Base-by-base conservation (phyloP, 2,888 invertebrate species). In the Nebria brevicollis region DNA sequence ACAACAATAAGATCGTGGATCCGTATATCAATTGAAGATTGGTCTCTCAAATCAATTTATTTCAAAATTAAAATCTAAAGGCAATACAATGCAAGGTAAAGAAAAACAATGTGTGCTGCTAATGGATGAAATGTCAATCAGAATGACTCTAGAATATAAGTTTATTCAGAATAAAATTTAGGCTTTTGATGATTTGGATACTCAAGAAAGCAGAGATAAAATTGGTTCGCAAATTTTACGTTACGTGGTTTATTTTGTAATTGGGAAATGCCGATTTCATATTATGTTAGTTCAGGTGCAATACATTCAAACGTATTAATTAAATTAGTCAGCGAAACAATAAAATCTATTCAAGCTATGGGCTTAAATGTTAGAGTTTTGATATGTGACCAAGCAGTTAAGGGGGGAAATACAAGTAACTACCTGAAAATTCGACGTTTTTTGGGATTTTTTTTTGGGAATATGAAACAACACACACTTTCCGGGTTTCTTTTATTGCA, bases 1-100 rank as follows among this genome's bases (percentile, higher is more conserved):
- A 82, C 82, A 75, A 82, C 85, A 41, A 83, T 86, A 26, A 81
- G 83, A 43, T 72, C 54, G 43, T 86, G 85, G 86, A 75, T 86
- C 4, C 85, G 85, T 73, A 82, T 85, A 82, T 34, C 77, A 85
- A 75, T 82, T 86, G 77, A 76, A 74, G 68, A 81, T 85, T 6
- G 85, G 85, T 15, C 82, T 85, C 80, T 81, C 83, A 70, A 82
- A 79, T 10, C 76, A 79, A 70, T 82, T 86, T 34, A 82, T 83
- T 41, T 76, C 84, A 70, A 83, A 83, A 82, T 78, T 86, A 25
- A 68, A 82, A 77, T 25, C 81, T 4, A 84, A 86, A 83, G 83
- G 82, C 7, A 77, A 75, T 34, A 82, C 82, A n/a, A 87, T 86
- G 87, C 70, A 54, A 13, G 82, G 76, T 13, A 15, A 41, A 72